A percentile compares a stretch with the other conserved stretches of the same genome.
Evolutionary conservation across 2,113 vertebrate genomes (phyloP).

Genomic region (Alosa alosa): DNA sequence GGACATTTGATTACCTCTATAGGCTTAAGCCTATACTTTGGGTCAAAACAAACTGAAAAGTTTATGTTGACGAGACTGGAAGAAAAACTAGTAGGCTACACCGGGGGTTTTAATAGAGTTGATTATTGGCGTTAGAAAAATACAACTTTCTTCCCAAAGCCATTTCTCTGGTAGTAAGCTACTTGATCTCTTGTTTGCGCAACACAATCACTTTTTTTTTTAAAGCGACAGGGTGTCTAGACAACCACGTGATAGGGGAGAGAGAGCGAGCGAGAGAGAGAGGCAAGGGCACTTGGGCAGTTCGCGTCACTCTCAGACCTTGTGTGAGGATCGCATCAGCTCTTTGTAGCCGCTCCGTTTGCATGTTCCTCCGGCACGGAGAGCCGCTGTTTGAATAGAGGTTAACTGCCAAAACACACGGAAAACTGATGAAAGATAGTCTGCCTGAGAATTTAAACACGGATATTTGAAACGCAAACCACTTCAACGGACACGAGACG

Average conservation of each 20-base stretch:
- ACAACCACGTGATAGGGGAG: constrained; percentile 89
- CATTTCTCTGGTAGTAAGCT: constrained; percentile 69
- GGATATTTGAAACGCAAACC: constrained; percentile 41
- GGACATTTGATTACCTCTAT: too few relatives aligned
- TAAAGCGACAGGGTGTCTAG: constrained; percentile 97
- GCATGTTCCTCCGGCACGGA: constrained; percentile 48
- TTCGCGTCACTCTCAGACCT: constrained; percentile 39
- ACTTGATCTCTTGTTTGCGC: constrained; percentile 90
- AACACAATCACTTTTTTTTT: constrained; percentile 86
- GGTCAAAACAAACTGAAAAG: neutral
- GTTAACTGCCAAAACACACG: constrained; percentile 29
- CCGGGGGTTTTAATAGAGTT: neutral
- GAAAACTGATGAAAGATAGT: constrained; percentile 33
- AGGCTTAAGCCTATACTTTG: neutral
- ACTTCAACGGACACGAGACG: constrained; percentile 51
- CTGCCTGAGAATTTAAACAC: constrained; percentile 6
- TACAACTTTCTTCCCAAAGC: constrained; percentile 39
- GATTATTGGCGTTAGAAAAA: constrained; percentile 29
- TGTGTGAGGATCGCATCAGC: constrained; percentile 41
- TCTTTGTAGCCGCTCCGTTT: constrained; percentile 52
- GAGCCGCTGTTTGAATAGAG: constrained; percentile 41
- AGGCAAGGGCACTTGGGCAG: constrained; percentile 63
- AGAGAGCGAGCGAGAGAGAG: constrained; percentile 59
- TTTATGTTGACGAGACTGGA: neutral
- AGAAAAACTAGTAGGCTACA: neutral